Evolutionary conservation across 2,888 invertebrate species (phyloP), one percentile per base, ranked within the genome.

Genomic region (Shargacucullia verbasci): DNA sequence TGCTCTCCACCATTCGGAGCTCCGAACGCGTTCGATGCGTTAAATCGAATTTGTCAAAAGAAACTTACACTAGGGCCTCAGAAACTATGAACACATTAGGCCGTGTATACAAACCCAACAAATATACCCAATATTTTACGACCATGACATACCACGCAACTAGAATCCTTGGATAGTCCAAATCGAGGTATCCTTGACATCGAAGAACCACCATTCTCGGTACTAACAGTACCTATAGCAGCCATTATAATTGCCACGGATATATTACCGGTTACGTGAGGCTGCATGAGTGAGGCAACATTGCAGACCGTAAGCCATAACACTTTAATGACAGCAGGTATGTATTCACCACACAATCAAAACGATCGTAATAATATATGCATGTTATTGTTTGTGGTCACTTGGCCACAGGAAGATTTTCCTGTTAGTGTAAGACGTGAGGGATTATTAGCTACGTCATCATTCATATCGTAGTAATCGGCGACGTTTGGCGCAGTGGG

Each of bases 151-250:
- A 20, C 20, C 20, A 40, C 27, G 40, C 11, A 33, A 35, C 37
- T 46, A 8, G 15, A n/a, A 44, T 43, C 37, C 43, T 43, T 37
- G 29, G 29, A n/a, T 37, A 15, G 27, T 40, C 37, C 20, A 48
- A 34, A 11, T 12, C 33, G 5, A 50, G 38, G 33, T 27, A 44
- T 62, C 73, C 70, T 73, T 72, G 70, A 53, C 59, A 66, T 58
- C 59, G 43, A 54, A 61, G 20, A 50, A 48, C 15, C 49, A 40
- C 61, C 53, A 52, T 52, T 29, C 39, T 27, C 13, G 15, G 15
- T 40, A 15, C 45, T 62, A 59, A 63, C 58, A n/a, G n/a, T n/a
- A n/a, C 33, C 46, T 47, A 37, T 4, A 14, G 20, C 35, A 34
- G 40, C 40, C 41, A 55, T 72, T 61, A 33, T 40, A 14, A 37